These are phyloP conservation scores for Margarornis squamiger DNA, from an alignment of 2,797 vertebrate species.

Conservation along the genomic window DNA sequence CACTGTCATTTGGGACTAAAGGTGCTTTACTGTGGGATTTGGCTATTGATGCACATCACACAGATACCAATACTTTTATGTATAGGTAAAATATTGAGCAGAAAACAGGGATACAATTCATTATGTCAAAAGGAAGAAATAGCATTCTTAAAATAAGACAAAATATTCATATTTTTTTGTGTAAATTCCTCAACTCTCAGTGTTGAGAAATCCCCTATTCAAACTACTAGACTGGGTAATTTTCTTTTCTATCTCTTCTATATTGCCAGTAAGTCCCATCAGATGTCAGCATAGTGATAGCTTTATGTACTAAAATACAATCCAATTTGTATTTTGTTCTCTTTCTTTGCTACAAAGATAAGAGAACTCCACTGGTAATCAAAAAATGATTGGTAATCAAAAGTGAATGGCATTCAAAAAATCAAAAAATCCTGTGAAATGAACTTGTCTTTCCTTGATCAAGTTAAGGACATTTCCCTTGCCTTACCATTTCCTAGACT, in stretches of 20 bases:
- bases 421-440: neutral
- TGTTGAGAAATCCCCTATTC: neutral
- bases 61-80: neutral
- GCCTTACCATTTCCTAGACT: neutral
- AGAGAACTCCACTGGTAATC: neutral
- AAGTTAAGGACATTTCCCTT: neutral
- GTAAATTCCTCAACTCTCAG: neutral
- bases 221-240: neutral
- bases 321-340: neutral
- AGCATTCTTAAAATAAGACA: neutral
- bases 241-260: neutral
- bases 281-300: neutral
- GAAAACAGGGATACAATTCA: neutral
- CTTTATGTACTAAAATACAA: neutral
- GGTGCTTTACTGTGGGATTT: neutral
- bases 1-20: neutral
- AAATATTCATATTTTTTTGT: neutral
- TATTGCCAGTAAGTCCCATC: neutral
- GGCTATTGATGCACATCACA: neutral
- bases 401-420: too few species aligned
- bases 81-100: neutral
- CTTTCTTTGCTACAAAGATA: neutral
- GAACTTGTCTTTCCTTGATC: neutral
- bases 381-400: too few species aligned
- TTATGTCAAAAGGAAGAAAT: neutral